Conservation (phyloP, 2,113 vertebrate genomes). For the Prionailurus bengalensis region DNA sequence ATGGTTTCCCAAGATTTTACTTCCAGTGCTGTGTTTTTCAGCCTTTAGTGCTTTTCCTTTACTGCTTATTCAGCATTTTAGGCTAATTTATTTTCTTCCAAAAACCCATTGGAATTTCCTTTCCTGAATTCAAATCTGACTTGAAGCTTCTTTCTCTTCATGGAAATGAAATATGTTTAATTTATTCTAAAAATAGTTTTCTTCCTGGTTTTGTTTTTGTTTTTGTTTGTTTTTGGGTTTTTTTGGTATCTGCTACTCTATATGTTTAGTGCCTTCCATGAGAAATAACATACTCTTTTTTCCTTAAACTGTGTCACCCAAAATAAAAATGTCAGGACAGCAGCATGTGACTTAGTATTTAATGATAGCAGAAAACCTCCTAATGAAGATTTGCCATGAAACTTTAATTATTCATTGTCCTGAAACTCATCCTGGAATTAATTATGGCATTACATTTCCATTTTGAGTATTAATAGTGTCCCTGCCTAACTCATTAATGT, state of each 20-base stretch:
- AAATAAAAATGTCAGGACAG: conserved; percentile 31
- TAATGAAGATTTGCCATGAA: background rate
- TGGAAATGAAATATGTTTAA: background rate
- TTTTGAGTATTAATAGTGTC: background rate
- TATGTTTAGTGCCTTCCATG: background rate
- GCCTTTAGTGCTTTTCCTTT: conserved; percentile 14
- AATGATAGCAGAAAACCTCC: background rate
- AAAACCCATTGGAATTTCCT: background rate
- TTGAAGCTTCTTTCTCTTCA: conserved; percentile 43
- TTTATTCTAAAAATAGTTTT: conserved; percentile 63
- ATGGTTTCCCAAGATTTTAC: conserved; percentile 31
- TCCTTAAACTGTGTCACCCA: conserved; percentile 3
- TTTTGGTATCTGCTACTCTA: background rate
- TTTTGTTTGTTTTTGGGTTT: too few relatives aligned
- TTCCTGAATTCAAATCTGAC: conserved; percentile 45
- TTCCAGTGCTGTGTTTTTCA: background rate
- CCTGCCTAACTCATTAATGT: background rate
- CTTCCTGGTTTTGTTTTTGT: background rate
- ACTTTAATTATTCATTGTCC: background rate
- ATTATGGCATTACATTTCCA: background rate
- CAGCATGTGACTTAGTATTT: conserved; percentile 10
- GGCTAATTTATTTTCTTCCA: conserved; percentile 29
- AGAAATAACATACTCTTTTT: conserved; percentile 42
- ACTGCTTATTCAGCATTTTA: conserved; percentile 48
- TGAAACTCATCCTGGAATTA: background rate